Conservation (phyloP, 2,888 invertebrate species). For the Sicus ferrugineus region DNA sequence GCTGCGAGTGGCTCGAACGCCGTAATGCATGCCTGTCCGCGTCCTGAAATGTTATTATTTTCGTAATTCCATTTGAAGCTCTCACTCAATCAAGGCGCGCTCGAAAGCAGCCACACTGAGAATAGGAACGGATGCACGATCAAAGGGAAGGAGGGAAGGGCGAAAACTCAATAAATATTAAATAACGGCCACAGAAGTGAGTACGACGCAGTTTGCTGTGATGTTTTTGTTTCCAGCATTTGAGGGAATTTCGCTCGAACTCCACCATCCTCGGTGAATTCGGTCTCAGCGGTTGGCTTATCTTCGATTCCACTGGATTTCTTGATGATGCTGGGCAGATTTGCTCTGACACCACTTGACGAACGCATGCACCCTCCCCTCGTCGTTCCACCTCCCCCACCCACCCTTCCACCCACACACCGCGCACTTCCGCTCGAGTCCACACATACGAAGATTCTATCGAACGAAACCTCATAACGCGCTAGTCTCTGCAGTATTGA, state of each 20-base stretch:
- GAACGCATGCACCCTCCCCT: neutral
- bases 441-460: too few relatives aligned
- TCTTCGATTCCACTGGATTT: slow-evolving; percentile 16
- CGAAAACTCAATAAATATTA: too few relatives aligned
- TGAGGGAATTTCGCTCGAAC: too few relatives aligned
- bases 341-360: slow-evolving; percentile 7
- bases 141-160: too few relatives aligned
- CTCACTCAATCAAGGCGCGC: too few relatives aligned
- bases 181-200: too few relatives aligned
- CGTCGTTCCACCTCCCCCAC: neutral
- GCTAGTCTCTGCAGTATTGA: slow-evolving; percentile 9
- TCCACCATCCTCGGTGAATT: slow-evolving; percentile 10
- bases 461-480: too few relatives aligned
- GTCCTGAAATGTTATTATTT: slow-evolving; percentile 31
- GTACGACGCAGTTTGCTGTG: too few relatives aligned
- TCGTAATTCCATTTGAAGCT: slow-evolving; percentile 40
- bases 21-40: neutral
- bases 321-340: slow-evolving; percentile 12
- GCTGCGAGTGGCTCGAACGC: slow-evolving; percentile 33
- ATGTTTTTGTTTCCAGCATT: too few relatives aligned
- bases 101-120: too few relatives aligned
- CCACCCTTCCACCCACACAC: neutral
- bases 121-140: too few relatives aligned
- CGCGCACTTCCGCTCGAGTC: too few relatives aligned
- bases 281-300: neutral